phyloP scores from a whole-genome alignment of 2,888 invertebrate species.

The Apeira syringaria region DNA sequence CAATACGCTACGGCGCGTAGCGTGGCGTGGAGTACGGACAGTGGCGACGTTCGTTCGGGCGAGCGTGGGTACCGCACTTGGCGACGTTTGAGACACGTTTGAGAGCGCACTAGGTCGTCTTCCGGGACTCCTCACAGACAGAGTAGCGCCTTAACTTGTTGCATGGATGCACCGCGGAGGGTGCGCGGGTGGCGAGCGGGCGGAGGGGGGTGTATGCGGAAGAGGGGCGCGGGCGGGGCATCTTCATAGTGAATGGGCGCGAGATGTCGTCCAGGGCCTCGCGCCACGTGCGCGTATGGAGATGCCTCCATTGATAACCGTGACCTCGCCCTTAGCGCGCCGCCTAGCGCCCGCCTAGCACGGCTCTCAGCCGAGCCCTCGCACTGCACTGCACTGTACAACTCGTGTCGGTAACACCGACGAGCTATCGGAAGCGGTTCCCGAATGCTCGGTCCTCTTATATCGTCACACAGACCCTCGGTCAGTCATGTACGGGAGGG shows the following conservation, averaged over 20 bases:
- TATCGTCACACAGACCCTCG: no score
- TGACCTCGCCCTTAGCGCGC: constrained; percentile 79
- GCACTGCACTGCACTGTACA: no score
- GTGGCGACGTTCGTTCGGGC: background rate
- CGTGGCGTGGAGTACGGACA: background rate
- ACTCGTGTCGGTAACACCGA: no score
- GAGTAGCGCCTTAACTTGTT: constrained; percentile 77
- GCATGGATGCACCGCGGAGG: constrained; percentile 78
- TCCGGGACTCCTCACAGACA: constrained; percentile 70
- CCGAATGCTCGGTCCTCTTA: no score
- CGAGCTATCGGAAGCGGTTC: no score
- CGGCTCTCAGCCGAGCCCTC: constrained; percentile 38
- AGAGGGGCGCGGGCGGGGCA: constrained; percentile 50
- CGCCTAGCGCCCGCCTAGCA: constrained; percentile 56
- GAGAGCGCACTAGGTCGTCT: constrained; percentile 44
- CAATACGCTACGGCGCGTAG: background rate
- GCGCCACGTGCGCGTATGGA: constrained; percentile 78
- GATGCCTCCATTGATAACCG: constrained; percentile 80
- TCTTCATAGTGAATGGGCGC: constrained; percentile 83
- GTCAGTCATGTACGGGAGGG: no score
- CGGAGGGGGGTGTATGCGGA: constrained; percentile 36
- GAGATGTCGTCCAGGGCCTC: constrained; percentile 81
- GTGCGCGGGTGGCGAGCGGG: constrained; percentile 50
- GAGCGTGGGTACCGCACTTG: constrained; percentile 6
- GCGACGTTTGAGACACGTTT: constrained; percentile 24